Base-by-base conservation (phyloP, 2,797 vertebrate genomes). In the Gallinago solitaria region DNA sequence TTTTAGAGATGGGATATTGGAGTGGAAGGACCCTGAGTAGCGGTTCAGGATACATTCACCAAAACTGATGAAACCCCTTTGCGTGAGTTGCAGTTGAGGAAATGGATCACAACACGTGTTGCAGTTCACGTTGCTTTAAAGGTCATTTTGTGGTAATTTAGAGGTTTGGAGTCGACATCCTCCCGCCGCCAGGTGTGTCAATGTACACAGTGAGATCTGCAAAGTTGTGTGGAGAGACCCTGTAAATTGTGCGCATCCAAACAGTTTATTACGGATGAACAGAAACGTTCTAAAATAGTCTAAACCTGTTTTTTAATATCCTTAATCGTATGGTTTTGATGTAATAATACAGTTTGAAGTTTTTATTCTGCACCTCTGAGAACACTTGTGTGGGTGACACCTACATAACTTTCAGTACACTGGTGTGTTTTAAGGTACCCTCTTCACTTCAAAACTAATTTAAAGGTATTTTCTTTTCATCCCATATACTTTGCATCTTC, bases 111-210 rank as follows among this genome's bases (percentile, higher is more conserved):
- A 67, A 65, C 65, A 65, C 19, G 11, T 75, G 14, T 84, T 95
- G 88, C n/a, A 67, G 41, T 79, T 90, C 71, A 65, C 41, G 8
- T 39, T 61, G 51, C 60, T 95, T 89, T 83, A 79, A 91, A 82
- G 2, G 5, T 2, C 51, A 12, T 67, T 88, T 79, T 83, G 48
- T 69, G 76, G 25, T 80, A 81, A 60, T 70, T 88, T 43, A 43
- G 43, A 4, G 35, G 16, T 79, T 60, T 91, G 70, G 14, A 35
- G 28, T 76, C 35, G 76, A 19, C 43, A 70, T 70, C 33, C 51
- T 89, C 8, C n/a, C 24, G 13, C 4, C 2, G 28, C 70, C 70
- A 77, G n/a, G 12, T 90, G 27, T 56, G 24, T 74, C 53, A 84
- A 50, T 59, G 23, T 7, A 14, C 7, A 30, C 9, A 13, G 2